Evolutionary conservation across 2,113 vertebrate species (phyloP).

Genomic region (Morphnarchus princeps): DNA sequence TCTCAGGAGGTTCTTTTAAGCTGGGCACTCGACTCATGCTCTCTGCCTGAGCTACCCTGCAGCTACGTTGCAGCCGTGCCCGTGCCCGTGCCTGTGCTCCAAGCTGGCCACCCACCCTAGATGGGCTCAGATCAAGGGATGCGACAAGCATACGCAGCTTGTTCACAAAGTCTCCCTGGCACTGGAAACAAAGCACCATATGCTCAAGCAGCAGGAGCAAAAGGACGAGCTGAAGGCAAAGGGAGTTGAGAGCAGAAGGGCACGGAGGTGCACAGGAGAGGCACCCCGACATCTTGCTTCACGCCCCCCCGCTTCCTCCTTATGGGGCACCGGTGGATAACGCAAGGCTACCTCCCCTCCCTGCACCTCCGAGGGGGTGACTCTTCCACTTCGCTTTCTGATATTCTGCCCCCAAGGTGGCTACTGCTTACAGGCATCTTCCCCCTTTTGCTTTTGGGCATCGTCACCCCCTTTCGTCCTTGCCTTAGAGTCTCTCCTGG

Average conservation of each 20-base stretch:
- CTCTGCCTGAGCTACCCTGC: not conserved
- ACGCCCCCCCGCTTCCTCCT: not conserved
- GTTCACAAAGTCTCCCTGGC: not conserved
- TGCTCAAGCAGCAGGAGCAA: not conserved
- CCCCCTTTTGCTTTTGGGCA: not conserved
- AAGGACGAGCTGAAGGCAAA: not conserved
- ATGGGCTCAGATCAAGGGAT: not conserved
- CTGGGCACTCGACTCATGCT: not conserved
- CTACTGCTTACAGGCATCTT: not conserved
- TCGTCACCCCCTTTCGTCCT: not conserved
- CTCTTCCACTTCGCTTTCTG: not conserved
- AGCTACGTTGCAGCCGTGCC: not conserved
- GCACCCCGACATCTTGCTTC: not conserved
- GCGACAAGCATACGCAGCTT: not conserved
- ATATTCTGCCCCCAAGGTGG: not conserved
- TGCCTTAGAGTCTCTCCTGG: not conserved
- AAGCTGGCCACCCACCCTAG: not conserved
- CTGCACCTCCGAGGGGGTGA: fast-evolving
- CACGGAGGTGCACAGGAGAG: not conserved
- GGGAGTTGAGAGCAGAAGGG: not conserved
- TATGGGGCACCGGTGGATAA: not conserved
- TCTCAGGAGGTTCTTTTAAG: not conserved
- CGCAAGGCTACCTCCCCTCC: fast-evolving
- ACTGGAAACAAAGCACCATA: not conserved
- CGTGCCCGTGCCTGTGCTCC: not conserved